Base-by-base conservation (phyloP, 2,113 vertebrate genomes). In the Odocoileus virginianus region DNA sequence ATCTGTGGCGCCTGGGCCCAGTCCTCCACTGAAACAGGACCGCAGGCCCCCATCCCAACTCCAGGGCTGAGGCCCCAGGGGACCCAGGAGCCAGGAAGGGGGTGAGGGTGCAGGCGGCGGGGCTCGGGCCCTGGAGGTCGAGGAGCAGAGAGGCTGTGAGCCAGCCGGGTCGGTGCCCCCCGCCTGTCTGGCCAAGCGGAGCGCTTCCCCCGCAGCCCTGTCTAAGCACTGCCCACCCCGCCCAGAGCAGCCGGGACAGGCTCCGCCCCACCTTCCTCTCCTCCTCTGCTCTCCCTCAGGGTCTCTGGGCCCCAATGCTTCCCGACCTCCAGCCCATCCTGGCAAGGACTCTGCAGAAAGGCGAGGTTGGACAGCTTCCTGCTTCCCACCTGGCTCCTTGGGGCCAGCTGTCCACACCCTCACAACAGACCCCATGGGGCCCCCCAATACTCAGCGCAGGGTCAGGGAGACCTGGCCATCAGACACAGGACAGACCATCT, bases 1-100 rank as follows among this genome's bases (percentile, higher is more conserved):
- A 21, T 55, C 61, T 0, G 0, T 3, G 30, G 21, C 27, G 27
- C 45, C 54, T 43, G 16, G 25, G 58, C 50, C 27, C 0, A 0
- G 40, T 55, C n/a, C 12, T 43, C 58, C 27, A 17, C 15, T 4
- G 33, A 21, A 61, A 47, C 2, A 7, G 4, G 12, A 43, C 23
- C 58, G 28, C 3, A 19, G 40, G 71, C 16, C 74, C 50, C 50
- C 30, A 6, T 57, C 55, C 27, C 40, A 78, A n/a, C 43, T 28
- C 15, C 11, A 83, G 21, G 61, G 33, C 23, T 2, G 1, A 54
- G 57, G 58, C 3, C 54, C 71, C 47, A 57, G 27, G 7, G 27
- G 23, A 82, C 2, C 19, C 36, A 8, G 0, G 2, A 28, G n/a
- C 11, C 45, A 60, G 43, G n/a, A 88, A 64, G 11, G 1, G 21